Evolutionary conservation across 2,113 vertebrate genomes (phyloP).

Genomic region (Anarrhichthys ocellatus): DNA sequence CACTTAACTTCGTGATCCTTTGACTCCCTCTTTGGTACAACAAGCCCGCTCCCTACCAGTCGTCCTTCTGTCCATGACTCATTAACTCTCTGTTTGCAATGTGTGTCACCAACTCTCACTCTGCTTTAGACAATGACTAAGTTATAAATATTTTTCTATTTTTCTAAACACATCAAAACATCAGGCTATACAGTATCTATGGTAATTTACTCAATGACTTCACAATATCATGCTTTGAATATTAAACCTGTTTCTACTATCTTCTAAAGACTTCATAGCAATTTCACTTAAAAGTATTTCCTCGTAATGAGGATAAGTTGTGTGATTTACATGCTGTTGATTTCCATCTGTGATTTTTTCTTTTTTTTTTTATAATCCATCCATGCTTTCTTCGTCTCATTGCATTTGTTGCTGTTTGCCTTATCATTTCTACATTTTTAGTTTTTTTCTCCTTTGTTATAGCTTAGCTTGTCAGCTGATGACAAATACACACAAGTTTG

Average conservation of each 20-base stretch:
- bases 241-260: background rate
- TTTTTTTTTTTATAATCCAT: background rate
- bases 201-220: slow-evolving; percentile 3
- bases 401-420: background rate
- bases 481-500: slow-evolving; percentile 6
- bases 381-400: slow-evolving; percentile 21
- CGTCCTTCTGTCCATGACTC: slow-evolving; percentile 32
- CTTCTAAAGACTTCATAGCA: slow-evolving; percentile 1
- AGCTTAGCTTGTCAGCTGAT: slow-evolving; percentile 10
- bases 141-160: background rate
- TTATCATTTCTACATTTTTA: background rate
- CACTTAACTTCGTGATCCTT: slow-evolving; percentile 25
- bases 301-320: slow-evolving; percentile 29
- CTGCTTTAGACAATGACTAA: slow-evolving; percentile 1
- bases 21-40: slow-evolving; percentile 21
- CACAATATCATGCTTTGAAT: slow-evolving; percentile 6
- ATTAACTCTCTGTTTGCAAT: slow-evolving; percentile 15
- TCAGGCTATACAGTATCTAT: background rate
- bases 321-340: slow-evolving; percentile 39
- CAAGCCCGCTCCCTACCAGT: slow-evolving; percentile 4
- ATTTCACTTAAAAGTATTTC: slow-evolving; percentile 31
- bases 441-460: background rate
- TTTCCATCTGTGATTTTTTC: background rate
- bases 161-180: background rate
- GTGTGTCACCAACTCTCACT: slow-evolving; percentile 12